Base-by-base conservation (phyloP, 2,888 invertebrate species). In the Diarsia mendica region DNA sequence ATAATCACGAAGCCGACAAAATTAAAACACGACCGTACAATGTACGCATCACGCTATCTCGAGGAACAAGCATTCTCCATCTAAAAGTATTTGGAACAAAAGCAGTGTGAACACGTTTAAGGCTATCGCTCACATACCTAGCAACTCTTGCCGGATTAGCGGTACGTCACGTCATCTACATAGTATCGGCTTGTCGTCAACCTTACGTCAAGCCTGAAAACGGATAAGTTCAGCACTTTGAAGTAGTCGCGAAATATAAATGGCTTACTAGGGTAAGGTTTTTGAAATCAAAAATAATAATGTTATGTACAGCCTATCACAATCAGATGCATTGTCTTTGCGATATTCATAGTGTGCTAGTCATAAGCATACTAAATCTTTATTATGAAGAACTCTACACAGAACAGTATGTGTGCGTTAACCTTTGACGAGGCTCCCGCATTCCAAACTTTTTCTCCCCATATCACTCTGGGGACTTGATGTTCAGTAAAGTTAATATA, bases 401-500 rank as follows among this genome's bases (percentile, higher is more conserved):
- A 23, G 23, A 53, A n/a, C 2, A 15, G 2, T 55, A 15, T 28
- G 63, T 63, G 63, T 63, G 63, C 44, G 44, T n/a, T n/a, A n/a
- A 63, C 63, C 64, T 71, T 72, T 74, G 68, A 72, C 77, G 69
- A 66, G 46, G 60, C 44, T 51, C 83, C 85, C 87, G 83, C 79
- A 86, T 86, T 51, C 71, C 72, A 13, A 87, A 86, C 77, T 86
- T 86, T 85, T 87, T 79, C 74, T 23, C 61, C 33, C 77, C 74
- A 77, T 75, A 76, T 67, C 66, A 64, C 79, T 77, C 72, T 48
- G 51, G 77, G 77, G 76, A 79, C 69, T 65, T 53, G 64, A 20
- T 65, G 61, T 77, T 77, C 67, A 68, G 58, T 9, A 78, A 87
- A 89, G 87, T 89, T 88, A 84, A 81, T 85, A 85, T 82, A 72